Evolutionary conservation across 35 echinoderm and acorn worm genomes (phyloP).

Genomic region (Heliocidaris erythrogramma): DNA sequence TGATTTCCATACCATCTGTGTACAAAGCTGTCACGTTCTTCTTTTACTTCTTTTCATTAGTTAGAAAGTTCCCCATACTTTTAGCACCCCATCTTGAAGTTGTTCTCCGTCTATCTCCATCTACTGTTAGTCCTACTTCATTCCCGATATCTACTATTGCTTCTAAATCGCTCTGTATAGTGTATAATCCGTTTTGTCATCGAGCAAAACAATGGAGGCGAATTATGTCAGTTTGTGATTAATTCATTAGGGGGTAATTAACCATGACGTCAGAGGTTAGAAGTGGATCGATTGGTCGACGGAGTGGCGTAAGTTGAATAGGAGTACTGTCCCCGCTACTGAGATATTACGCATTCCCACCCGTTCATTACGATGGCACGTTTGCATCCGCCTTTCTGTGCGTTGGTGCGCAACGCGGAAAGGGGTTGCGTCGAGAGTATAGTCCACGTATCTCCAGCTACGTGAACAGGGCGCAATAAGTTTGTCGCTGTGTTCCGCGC

Average conservation of each 20-base stretch:
- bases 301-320: not conserved
- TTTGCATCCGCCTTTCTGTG: not conserved
- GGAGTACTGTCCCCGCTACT: not conserved
- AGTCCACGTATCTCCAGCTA: not conserved
- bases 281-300: slow-evolving; percentile 15
- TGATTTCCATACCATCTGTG: not conserved
- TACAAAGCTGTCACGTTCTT: not conserved
- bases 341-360: not conserved
- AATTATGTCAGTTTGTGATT: not conserved
- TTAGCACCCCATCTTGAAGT: not conserved
- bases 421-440: not conserved
- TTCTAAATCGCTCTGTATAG: not conserved
- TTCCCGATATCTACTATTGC: not conserved
- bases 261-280: not conserved
- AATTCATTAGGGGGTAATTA: not conserved
- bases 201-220: not conserved
- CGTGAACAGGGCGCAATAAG: not conserved
- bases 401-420: not conserved
- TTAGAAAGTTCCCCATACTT: not conserved
- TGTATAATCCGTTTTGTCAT: not conserved
- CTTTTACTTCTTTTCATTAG: not conserved
- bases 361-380: not conserved
- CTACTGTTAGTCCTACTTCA: not conserved
- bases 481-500: not conserved
- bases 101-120: not conserved